Base-by-base conservation (phyloP, 2,888 invertebrate genomes). In the Bimastos eiseni region DNA sequence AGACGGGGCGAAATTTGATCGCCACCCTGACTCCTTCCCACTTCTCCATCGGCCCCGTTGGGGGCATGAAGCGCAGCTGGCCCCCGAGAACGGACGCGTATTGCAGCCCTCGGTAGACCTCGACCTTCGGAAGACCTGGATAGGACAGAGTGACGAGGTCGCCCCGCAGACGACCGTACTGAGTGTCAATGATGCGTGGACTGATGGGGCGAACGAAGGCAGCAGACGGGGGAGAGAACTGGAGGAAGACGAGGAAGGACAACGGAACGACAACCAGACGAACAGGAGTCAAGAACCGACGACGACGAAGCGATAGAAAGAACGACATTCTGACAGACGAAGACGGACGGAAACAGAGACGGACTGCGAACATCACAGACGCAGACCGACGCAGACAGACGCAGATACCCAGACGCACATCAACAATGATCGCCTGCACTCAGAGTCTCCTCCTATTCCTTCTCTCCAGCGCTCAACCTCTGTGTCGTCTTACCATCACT, bases 71-170 rank as follows among this genome's bases (percentile, higher is more conserved):
- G 91, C 99, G 96, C 92, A 98, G 96, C 91, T 97, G 97, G 17
- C 98, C 98, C 88, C 97, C 96, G 49, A 98, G 98, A 37, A 98
- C 97, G 89, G 98, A 98, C 41, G 98, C 98, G 95, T 98, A 99
- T 15, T 98, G 98, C 91, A 99, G 97, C 0, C 98, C 98, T 36
- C 97, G 96, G 95, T 97, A 98, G 93, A 97, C 97, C 95, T 98
- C 98, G 37, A 98, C 98, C 8, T 97, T 96, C 21, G 84, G 84
- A 19, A 84, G 84, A 19, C 84, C 34, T 36, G 84, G 84, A n/a
- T 84, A 36, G 84, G 84, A 34, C 34, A 84, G 15, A 13, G 84
- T 33, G 84, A 84, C 84, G 84, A 84, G 84, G 33, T 33, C 84
- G 34, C 84, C 84, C 5, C 84, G 84, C 84, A 84, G 84, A 34